phyloP scores from a whole-genome alignment of 1,140 invertebrate species.

The Neoseiulus cucumeris region DNA sequence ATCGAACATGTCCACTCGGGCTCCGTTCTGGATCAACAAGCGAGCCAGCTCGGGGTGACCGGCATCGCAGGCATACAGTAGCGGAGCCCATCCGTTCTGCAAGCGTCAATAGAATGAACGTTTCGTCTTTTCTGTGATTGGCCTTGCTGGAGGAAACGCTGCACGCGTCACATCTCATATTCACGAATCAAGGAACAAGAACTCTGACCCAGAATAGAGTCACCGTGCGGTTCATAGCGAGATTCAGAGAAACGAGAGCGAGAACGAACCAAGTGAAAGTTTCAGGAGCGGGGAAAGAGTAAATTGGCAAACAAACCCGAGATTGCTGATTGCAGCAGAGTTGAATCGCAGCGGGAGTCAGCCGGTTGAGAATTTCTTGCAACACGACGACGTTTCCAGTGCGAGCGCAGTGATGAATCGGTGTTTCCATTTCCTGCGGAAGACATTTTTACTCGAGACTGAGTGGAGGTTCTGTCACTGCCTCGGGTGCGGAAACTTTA shows the following conservation, averaged over 20 bases:
- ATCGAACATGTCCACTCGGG: conserved; percentile 95
- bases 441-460: neutral
- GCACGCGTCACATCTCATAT: too few species aligned
- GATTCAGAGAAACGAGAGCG: too few species aligned
- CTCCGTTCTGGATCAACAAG: conserved; percentile 44
- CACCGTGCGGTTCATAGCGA: too few species aligned
- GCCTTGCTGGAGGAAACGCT: too few species aligned
- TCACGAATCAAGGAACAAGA: too few species aligned
- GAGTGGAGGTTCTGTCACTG: neutral
- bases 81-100: conserved; percentile 72
- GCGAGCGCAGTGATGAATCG: conserved; percentile 80
- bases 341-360: conserved; percentile 64
- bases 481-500: too few species aligned
- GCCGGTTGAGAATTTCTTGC: conserved; percentile 71
- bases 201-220: too few species aligned
- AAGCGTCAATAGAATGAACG: conserved; percentile 7
- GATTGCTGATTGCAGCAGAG: conserved; percentile 82
- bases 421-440: conserved; percentile 60
- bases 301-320: too few species aligned
- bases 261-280: too few species aligned
- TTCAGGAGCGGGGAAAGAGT: neutral
- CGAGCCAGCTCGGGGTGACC: conserved; percentile 38
- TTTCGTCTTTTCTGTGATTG: neutral
- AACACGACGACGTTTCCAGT: conserved; percentile 88
- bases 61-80: conserved; percentile 59